Base-by-base conservation (phyloP, 2,888 invertebrate genomes). In the Tenthredo mesomela region DNA sequence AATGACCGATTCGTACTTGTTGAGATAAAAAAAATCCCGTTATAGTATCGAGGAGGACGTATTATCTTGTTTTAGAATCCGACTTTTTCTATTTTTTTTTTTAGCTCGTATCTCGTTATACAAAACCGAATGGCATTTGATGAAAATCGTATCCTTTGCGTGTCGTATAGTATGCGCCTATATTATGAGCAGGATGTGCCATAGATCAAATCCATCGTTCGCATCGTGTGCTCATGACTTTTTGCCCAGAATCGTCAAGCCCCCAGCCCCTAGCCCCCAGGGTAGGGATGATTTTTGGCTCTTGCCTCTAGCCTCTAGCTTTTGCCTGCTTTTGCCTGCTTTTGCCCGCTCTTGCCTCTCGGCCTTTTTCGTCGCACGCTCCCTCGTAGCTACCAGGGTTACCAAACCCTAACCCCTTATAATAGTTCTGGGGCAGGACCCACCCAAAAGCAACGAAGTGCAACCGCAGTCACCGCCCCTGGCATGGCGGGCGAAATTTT, bases 401-500 rank as follows among this genome's bases (percentile, higher is more conserved):
- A 70, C 78, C 77, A 84, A 78, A 70, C 84, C 77, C 84, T 86
- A 82, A 67, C 83, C 77, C 82, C 78, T 80, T 89, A 92, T 92
- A 91, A 92, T 92, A 92, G 91, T 91, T 91, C 89, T 90, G 89
- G 88, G 88, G 86, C 89, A 88, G 87, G 86, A 87, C 85, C 87
- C 87, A 87, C 88, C 87, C 88, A 87, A 86, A 90, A 86, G 87
- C 87, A 84, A 86, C 85, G 43, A 67, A 90, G 88, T 88, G 90
- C 88, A 86, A 90, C 91, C 91, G 87, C 91, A 91, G 92, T 92
- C 88, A 91, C 92, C 93, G 93, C 93, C 93, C 91, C 91, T 92
- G 86, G 90, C 89, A 92, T 92, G 93, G 93, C 91, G 92, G 92
- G 90, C 89, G 86, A 92, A 92, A 91, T 93, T 93, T 92, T 92